These are phyloP conservation scores for Tiphia femorata DNA, from an alignment of 2,888 invertebrate genomes.

Conservation along the genomic window DNA sequence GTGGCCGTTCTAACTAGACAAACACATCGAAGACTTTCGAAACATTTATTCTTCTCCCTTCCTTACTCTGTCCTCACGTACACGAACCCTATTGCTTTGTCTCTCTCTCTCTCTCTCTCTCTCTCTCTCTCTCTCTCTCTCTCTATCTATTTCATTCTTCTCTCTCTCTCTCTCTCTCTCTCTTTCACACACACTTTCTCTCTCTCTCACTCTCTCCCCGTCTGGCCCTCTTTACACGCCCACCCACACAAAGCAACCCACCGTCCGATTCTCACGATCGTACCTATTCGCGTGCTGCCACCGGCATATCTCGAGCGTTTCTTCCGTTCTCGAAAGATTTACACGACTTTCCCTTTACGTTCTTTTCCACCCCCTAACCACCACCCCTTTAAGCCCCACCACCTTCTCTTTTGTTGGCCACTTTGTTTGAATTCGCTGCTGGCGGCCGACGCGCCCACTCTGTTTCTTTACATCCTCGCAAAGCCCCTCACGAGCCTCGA, in stretches of 20 bases:
- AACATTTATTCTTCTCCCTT: not conserved
- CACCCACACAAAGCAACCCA: too few relatives aligned
- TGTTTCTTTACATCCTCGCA: too few relatives aligned
- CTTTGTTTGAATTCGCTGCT: too few relatives aligned
- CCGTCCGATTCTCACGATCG: too few relatives aligned
- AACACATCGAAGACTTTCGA: too few relatives aligned
- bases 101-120: not conserved
- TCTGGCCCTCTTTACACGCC: not conserved
- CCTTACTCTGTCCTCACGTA: not conserved
- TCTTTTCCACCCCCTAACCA: not conserved
- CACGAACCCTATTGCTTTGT: not conserved
- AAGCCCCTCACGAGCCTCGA: too few relatives aligned
- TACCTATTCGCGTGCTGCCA: conserved; percentile 23
- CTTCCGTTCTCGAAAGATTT: too few relatives aligned
- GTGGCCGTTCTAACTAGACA: too few relatives aligned
- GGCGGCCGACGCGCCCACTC: too few relatives aligned
- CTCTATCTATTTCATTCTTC: not conserved
- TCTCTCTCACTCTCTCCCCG: not conserved
- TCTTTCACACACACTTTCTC: not conserved
- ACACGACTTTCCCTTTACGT: too few relatives aligned
- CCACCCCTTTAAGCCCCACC: not conserved
- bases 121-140: not conserved
- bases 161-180: not conserved
- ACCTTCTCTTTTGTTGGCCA: conserved; percentile 6
- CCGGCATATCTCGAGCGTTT: too few relatives aligned